These are phyloP conservation scores for Ephialtes manifestator DNA, from an alignment of 2,888 invertebrate genomes.

Conservation along the genomic window DNA sequence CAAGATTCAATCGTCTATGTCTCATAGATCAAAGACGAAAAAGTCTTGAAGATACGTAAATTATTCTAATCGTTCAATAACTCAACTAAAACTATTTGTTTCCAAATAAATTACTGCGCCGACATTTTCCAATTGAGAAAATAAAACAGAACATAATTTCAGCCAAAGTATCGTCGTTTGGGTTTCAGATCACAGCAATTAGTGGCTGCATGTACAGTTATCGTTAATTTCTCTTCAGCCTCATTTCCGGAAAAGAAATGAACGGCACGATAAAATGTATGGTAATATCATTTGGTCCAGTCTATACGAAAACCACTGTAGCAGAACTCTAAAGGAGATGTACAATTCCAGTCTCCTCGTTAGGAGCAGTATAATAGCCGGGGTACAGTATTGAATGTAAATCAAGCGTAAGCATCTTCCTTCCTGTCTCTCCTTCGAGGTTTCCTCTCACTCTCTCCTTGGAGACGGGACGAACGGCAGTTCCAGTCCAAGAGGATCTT, in stretches of 20 bases:
- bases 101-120: background rate
- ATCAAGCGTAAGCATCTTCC: slow-evolving; percentile 71
- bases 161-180: background rate
- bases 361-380: slow-evolving; percentile 18
- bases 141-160: background rate
- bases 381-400: slow-evolving; percentile 69
- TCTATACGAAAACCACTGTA: background rate
- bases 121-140: background rate
- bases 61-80: background rate
- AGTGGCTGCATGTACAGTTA: background rate
- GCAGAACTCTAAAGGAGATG: slow-evolving; percentile 3
- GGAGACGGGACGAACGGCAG: slow-evolving; percentile 1
- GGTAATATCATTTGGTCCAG: background rate
- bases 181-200: background rate
- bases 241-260: background rate
- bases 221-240: background rate
- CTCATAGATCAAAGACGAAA: background rate
- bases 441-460: slow-evolving; percentile 37
- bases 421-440: slow-evolving; percentile 58
- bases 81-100: background rate
- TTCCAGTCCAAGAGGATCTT: slow-evolving; percentile 43
- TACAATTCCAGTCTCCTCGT: slow-evolving; percentile 27
- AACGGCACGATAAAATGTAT: background rate
- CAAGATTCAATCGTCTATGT: slow-evolving; percentile 13
- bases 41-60: background rate